Percentiles rank a stretch among this genome's conserved stretches.
Evolutionary conservation across 1,140 invertebrate species (phyloP).

Genomic region (Magallana gigas): DNA sequence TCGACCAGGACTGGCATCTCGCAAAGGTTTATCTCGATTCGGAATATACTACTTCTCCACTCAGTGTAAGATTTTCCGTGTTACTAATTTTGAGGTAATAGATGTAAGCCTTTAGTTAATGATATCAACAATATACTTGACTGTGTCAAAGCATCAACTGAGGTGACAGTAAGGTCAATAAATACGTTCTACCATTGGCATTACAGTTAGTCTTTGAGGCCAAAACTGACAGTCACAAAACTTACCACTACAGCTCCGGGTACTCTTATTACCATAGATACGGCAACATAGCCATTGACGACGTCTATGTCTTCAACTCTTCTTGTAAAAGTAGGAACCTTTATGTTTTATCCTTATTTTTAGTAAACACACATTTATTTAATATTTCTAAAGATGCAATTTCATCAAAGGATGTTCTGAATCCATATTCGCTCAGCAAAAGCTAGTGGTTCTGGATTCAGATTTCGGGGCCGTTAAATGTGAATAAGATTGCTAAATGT

Average conservation of each 20-base stretch:
- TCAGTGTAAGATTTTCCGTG: constrained; percentile 45
- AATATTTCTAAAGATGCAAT: too few species aligned
- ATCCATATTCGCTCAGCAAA: too few species aligned
- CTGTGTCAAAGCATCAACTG: background rate
- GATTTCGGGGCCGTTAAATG: too few species aligned
- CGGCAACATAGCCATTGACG: constrained; percentile 60
- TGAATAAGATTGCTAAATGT: too few species aligned
- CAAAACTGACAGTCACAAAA: constrained; percentile 47
- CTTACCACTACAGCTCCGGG: constrained; percentile 29
- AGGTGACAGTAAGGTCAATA: too few species aligned
- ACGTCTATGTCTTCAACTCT: constrained; percentile 61
- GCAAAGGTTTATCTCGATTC: constrained; percentile 57
- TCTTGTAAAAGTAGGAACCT: constrained; percentile 58
- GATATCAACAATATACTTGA: background rate
- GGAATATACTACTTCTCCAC: constrained; percentile 57
- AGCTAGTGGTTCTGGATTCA: too few species aligned
- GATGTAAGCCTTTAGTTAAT: too few species aligned
- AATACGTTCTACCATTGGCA: too few species aligned
- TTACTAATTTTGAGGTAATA: too few species aligned
- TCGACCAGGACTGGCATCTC: constrained; percentile 51
- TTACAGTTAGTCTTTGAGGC: constrained; percentile 60
- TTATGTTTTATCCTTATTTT: too few species aligned
- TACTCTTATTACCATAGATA: constrained; percentile 36
- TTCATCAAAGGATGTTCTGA: too few species aligned
- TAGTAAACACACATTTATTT: too few species aligned